phyloP scores from a whole-genome alignment of 1,140 invertebrate species.

The Planococcus citri region DNA sequence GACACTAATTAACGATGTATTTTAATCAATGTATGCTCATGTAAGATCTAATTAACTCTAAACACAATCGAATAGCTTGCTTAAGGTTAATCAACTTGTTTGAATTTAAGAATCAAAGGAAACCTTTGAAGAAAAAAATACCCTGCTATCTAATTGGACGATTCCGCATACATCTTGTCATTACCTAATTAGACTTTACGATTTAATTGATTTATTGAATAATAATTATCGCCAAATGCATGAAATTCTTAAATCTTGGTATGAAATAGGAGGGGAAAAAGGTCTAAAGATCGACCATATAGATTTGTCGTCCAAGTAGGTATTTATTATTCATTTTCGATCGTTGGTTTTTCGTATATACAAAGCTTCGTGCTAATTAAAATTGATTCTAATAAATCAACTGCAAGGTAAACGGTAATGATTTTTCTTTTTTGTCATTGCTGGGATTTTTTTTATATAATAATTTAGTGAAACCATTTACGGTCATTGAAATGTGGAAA shows the following conservation, averaged over 20 bases:
- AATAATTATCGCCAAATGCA: no score
- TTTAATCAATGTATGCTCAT: background rate
- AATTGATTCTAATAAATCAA: background rate
- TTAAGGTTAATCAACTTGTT: background rate
- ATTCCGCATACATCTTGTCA: no score
- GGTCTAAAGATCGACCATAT: no score
- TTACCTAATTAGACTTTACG: no score
- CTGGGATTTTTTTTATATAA: background rate
- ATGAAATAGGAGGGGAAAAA: no score
- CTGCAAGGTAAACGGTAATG: background rate
- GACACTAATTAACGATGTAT: background rate
- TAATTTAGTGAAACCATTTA: conserved; percentile 8
- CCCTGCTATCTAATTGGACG: no score
- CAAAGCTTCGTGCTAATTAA: background rate
- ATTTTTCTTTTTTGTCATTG: background rate
- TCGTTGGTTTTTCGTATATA: no score
- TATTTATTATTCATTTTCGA: no score
- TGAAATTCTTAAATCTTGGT: no score
- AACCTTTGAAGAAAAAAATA: no score
- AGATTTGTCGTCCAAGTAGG: no score
- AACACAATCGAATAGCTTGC: background rate
- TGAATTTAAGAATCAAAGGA: background rate
- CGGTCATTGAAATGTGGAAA: background rate
- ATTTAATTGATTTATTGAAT: no score
- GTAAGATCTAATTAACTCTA: background rate